Evolutionary conservation across 2,888 invertebrate species (phyloP), one percentile per base, ranked within the genome.

Genomic region (Monopis laevigella): DNA sequence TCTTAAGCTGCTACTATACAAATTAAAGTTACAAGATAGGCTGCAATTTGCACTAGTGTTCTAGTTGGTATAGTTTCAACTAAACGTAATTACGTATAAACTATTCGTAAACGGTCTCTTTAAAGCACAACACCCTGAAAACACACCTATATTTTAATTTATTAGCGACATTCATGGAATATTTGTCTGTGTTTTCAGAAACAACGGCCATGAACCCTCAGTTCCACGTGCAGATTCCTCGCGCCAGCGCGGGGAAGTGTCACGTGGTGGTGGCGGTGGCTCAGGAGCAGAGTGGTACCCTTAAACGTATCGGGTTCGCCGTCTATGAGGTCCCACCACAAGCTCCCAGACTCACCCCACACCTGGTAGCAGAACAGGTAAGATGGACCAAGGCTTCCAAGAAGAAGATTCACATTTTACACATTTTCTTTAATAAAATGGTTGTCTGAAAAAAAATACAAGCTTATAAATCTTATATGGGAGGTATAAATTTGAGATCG

Each of bases 231-330:
- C 85, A 85, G 62, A 85, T 88, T 44, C 86, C 87, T n/a, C 72
- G 84, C 46, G 82, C 83, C 16, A 80, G 82, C 32, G 53, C 49
- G 21, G 49, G 45, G 46, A 87, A 87, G 70, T 88, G 88, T 58
- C 88, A 88, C 74, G 87, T 88, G 42, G 88, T 89, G 29, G 87
- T 89, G 43, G 87, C 88, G 10, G 86, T 89, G 45, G 85, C 86
- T 43, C 89, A 89, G 66, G 82, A 82, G 56, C 88, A 88, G 61
- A 83, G 84, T 54, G 69, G 71, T 41, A 67, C 75, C 8, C 71
- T 86, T 43, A 84, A 80, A 54, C 85, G 86, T 46, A 85, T 89
- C 48, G 88, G 88, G 16, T 88, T 88, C 62, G 87, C 88, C 30
- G 86, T 89, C 41, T 89, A 88, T 60, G 88, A 87, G 75, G 82